phyloP scores from a whole-genome alignment of 92 coral and sea anemone species.

The Porites rus region DNA sequence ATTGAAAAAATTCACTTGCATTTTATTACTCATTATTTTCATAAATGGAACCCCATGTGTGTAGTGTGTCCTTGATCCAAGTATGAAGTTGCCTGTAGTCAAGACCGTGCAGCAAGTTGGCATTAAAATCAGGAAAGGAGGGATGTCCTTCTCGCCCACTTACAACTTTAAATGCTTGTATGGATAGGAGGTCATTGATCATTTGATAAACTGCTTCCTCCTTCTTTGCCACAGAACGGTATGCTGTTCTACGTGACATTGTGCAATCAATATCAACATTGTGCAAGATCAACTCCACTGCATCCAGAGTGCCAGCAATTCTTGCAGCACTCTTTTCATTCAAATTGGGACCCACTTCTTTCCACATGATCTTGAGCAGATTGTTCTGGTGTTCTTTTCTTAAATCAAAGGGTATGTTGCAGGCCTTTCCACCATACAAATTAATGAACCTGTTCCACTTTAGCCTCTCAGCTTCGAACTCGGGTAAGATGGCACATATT shows the following conservation, averaged over 20 bases:
- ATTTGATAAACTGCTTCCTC: conserved; percentile 53
- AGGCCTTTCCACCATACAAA: conserved; percentile 67
- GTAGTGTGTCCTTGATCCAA: conserved; percentile 64
- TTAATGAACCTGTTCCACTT: conserved; percentile 74
- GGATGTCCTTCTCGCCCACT: conserved; percentile 65
- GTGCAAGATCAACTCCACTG: conserved; percentile 45
- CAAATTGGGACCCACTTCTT: conserved; percentile 69
- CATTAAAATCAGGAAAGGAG: conserved; percentile 56
- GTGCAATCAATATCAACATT: conserved; percentile 62
- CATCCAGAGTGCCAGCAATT: conserved; percentile 67
- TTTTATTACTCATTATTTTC: not conserved
- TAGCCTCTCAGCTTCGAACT: conserved; percentile 57
- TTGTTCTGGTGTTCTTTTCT: conserved; percentile 71
- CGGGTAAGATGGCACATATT: conserved; percentile 53
- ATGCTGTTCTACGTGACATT: conserved; percentile 4
- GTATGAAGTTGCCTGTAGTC: conserved; percentile 65
- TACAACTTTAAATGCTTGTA: conserved; percentile 16
- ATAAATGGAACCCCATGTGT: conserved; percentile 48
- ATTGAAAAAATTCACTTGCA: too few species aligned
- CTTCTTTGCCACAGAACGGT: conserved; percentile 27
- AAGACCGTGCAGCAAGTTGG: conserved; percentile 41
- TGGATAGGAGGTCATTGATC: conserved; percentile 16
- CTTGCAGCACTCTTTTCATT: conserved; percentile 70
- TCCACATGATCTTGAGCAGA: conserved; percentile 65
- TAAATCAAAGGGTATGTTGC: conserved; percentile 67